These are phyloP conservation scores for Eupithecia centaureata DNA, from an alignment of 2,888 invertebrate genomes.

Conservation along the genomic window DNA sequence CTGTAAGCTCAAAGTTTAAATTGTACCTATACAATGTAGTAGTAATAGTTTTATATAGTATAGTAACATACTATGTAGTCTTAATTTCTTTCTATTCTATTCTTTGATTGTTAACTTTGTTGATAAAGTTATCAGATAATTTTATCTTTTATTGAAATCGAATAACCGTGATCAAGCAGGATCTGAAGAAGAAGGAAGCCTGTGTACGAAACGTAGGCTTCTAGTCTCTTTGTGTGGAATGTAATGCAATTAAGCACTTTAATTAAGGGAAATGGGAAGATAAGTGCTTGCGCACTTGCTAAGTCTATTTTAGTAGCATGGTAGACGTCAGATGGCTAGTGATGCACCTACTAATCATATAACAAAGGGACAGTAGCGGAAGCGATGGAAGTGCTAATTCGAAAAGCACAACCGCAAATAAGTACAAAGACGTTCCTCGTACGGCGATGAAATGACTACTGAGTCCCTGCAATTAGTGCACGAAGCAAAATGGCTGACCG, in stretches of 20 bases:
- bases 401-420: slow-evolving; percentile 79
- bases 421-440: slow-evolving; percentile 72
- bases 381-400: slow-evolving; percentile 80
- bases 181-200: not conserved
- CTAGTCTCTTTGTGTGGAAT: no score
- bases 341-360: slow-evolving; percentile 60
- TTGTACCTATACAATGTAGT: no score
- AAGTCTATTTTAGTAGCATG: not conserved
- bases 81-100: no score
- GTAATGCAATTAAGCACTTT: not conserved
- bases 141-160: no score
- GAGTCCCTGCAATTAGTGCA: slow-evolving; percentile 75
- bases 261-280: not conserved
- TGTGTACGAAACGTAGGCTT: no score
- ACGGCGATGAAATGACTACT: slow-evolving; percentile 76
- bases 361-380: slow-evolving; percentile 75
- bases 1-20: no score
- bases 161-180: not conserved
- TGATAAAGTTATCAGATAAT: no score
- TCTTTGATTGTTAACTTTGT: no score
- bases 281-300: not conserved
- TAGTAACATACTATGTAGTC: no score
- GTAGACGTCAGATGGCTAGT: slow-evolving; percentile 33
- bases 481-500: slow-evolving; percentile 81
- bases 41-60: no score